Evolutionary conservation across 1,140 invertebrate species (phyloP), one percentile per base, ranked within the genome.

Genomic region (Probaryconus sp.): DNA sequence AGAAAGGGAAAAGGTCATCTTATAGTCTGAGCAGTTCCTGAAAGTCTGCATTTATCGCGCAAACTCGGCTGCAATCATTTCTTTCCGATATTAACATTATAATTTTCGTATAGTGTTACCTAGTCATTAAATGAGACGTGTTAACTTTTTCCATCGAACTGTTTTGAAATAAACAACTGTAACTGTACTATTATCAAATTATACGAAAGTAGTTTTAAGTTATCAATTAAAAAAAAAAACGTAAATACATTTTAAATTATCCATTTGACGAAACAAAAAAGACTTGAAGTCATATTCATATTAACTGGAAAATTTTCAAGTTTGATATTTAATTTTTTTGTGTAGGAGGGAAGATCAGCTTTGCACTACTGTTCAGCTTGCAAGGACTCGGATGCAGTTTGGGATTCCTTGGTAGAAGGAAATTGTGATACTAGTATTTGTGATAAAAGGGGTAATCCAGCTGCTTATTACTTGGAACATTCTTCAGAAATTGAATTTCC

Each of bases 351-450:
- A 6, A 89, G 95, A 71, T 95, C 93, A 6, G 90, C 94, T 2
- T 89, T 96, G 35, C 95, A 96, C 85, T 97, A 96, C 85, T 93
- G 92, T 14, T 90, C 92, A 0, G 90, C 90, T 35, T 91, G 92
- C 63, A 89, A 89, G 43, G 90, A 94, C 71, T 89, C 91, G 10
- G 89, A 90, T 21, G 81, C 83, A 0, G 89, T 92, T 48, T 93
- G 93, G 87, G 89, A 91, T 70, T 76, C 92, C 38, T 83, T 96
- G 31, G 88, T 91, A 58, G 87, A 89, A 33, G 90, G 90, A 24
- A 93, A 93, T 16, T 93, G 93, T 60, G 91, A 92, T 85, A 84
- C 91, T 6, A 89, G 90, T 42, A 82, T 90, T 43, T 86, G 90
- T 45, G 94, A 96, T 85, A 89, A 89, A 45, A 89, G 88, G 35